Conservation (phyloP, 2,113 vertebrate species). For the Enhydra lutris region DNA sequence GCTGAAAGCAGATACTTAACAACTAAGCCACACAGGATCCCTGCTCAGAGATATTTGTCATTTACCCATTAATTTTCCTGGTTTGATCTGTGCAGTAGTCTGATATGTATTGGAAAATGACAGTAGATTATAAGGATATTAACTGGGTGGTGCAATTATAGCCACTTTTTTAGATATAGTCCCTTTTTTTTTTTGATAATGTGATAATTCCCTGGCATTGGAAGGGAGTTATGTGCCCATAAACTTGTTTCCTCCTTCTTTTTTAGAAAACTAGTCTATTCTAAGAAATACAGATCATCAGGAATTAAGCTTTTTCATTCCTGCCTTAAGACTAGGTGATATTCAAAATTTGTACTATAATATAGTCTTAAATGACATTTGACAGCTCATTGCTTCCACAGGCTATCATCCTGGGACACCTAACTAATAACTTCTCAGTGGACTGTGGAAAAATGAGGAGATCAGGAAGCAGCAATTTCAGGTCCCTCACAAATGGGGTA, state of each 20-base stretch:
- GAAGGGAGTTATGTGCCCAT: not conserved
- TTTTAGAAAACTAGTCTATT: not conserved
- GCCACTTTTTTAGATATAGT: not conserved
- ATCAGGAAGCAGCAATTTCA: not conserved
- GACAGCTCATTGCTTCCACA: not conserved
- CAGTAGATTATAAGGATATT: constrained; percentile 32
- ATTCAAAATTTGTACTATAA: not conserved
- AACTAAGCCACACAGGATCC: too few relatives aligned
- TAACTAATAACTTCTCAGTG: not conserved
- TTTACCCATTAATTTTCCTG: not conserved
- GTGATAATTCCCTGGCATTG: not conserved
- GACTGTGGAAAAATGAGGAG: not conserved
- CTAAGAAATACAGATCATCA: not conserved
- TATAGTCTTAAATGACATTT: not conserved
- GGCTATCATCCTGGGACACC: not conserved
- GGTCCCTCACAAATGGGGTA: not conserved
- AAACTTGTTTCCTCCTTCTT: not conserved
- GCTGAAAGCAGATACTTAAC: too few relatives aligned
- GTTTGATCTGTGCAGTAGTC: not conserved
- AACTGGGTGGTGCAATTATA: not conserved
- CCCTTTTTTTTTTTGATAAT: not conserved
- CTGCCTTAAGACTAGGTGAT: not conserved
- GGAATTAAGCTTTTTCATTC: not conserved
- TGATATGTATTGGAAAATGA: not conserved
- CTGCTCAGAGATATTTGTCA: not conserved